phyloP scores from a whole-genome alignment of 2,113 vertebrate species.

The Macroglossus sobrinus region DNA sequence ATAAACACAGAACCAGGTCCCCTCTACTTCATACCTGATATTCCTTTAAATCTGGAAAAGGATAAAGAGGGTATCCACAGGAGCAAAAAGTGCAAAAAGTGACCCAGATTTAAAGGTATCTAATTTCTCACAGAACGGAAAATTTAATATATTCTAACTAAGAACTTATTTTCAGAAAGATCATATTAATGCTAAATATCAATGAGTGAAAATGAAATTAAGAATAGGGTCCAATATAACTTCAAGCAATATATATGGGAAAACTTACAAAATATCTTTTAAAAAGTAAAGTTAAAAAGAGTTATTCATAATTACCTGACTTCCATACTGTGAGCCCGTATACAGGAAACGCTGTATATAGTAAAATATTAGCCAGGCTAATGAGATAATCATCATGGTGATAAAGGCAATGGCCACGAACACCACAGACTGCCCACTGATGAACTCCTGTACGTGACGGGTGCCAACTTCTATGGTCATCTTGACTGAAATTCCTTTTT shows the following conservation, averaged over 20 bases:
- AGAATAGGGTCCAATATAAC: not conserved
- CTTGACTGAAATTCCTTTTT: slow-evolving; percentile 83
- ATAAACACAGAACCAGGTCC: not conserved
- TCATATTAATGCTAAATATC: not conserved
- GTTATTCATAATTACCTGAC: slow-evolving; percentile 81
- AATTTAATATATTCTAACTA: not conserved
- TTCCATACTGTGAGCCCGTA: slow-evolving; percentile 84
- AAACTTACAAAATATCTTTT: not conserved
- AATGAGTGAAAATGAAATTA: slow-evolving; percentile 10
- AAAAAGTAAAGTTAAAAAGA: slow-evolving; percentile 39
- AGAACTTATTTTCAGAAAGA: not conserved
- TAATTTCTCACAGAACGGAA: not conserved
- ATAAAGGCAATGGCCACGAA: slow-evolving; percentile 88
- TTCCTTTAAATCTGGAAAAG: not conserved
- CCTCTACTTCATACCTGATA: not conserved
- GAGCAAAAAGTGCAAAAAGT: not conserved
- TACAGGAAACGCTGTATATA: slow-evolving; percentile 88
- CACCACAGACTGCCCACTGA: slow-evolving; percentile 85
- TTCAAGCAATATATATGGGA: not conserved
- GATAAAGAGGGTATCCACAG: not conserved
- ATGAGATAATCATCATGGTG: slow-evolving; percentile 87
- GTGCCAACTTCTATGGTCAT: slow-evolving; percentile 83
- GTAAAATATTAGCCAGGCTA: slow-evolving; percentile 88
- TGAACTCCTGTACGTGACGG: slow-evolving; percentile 82
- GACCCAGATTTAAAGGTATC: not conserved